Percentiles rank a stretch among this genome's conserved stretches.
Conservation (phyloP, 2,888 invertebrate species). For the Caenorhabditis sp. region DNA sequence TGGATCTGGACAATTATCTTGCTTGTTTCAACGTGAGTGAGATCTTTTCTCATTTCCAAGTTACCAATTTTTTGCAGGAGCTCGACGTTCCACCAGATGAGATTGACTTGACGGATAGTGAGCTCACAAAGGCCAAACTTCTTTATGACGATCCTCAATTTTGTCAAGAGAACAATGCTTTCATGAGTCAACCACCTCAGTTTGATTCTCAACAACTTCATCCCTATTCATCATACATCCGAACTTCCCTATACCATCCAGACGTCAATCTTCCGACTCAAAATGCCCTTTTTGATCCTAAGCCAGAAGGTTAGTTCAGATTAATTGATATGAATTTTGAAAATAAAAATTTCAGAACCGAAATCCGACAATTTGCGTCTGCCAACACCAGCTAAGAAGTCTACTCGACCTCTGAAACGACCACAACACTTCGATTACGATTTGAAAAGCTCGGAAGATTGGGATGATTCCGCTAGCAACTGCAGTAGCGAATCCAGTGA, state of each 20-base stretch:
- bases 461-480: background rate
- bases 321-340: too few species aligned
- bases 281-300: too few species aligned
- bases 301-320: too few species aligned
- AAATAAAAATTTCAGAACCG: too few species aligned
- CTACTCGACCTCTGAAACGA: background rate
- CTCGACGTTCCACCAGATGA: slow-evolving; percentile 24
- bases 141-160: slow-evolving; percentile 7
- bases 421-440: background rate
- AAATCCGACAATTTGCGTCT: too few species aligned
- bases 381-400: background rate
- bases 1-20: slow-evolving; percentile 32
- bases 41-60: background rate
- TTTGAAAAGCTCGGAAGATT: background rate
- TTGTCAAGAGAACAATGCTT: background rate
- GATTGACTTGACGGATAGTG: slow-evolving; percentile 20
- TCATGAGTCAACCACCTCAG: background rate
- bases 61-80: slow-evolving; percentile 12
- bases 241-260: background rate
- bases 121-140: slow-evolving; percentile 18
- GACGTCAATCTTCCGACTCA: too few species aligned
- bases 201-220: background rate
- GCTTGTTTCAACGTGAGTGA: slow-evolving; percentile 3
- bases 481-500: background rate
- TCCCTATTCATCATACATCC: background rate